Conservation (phyloP, 2,797 vertebrate species). For the Macropus fuliginosus region DNA sequence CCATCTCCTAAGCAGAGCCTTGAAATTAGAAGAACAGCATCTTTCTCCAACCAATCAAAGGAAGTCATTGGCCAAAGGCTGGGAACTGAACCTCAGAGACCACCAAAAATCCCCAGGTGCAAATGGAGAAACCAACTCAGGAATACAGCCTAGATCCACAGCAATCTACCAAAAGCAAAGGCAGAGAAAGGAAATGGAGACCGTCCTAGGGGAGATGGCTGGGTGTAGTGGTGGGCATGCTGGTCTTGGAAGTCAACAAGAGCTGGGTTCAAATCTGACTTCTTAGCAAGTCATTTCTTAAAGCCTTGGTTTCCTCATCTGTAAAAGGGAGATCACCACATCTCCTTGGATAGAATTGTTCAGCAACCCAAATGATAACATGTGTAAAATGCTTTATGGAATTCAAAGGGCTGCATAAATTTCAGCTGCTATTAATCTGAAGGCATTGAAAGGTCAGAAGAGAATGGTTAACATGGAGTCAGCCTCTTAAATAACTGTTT, state of each 20-base stretch:
- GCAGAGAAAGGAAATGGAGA: not conserved
- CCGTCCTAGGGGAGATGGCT: not conserved
- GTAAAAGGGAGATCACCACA: not conserved
- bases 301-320: not conserved
- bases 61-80: not conserved
- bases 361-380: not conserved
- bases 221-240: not conserved
- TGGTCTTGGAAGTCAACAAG: not conserved
- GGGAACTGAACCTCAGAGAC: not conserved
- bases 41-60: not conserved
- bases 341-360: not conserved
- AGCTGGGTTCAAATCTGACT: not conserved
- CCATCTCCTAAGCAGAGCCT: not conserved
- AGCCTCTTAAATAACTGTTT: not conserved
- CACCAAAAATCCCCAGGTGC: not conserved
- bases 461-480: not conserved
- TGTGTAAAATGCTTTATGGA: not conserved
- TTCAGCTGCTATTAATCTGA: not conserved
- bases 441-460: not conserved
- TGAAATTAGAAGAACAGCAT: not conserved
- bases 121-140: not conserved
- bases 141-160: not conserved
- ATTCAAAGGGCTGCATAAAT: not conserved
- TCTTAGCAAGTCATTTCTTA: not conserved
- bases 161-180: not conserved